Base-by-base conservation (phyloP, 1,140 invertebrate species). In the Drosophila malerkotliana region DNA sequence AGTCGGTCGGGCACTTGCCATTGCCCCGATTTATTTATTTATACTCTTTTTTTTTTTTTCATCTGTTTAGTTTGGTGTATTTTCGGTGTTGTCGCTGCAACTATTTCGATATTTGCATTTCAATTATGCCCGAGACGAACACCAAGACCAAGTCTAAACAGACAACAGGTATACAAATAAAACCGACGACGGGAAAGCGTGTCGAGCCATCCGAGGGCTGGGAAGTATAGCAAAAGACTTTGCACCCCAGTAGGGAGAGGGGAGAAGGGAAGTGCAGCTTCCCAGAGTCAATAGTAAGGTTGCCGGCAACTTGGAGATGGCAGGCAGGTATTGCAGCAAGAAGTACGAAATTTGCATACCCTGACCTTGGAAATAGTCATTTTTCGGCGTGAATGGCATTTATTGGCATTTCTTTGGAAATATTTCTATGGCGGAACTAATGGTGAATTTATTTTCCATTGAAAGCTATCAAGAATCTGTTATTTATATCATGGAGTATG, bases 91-190 rank as follows among this genome's bases (percentile, higher is more conserved):
- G 44, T 30, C 30, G 59, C 26, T 59, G 45, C 41, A 47, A 15
- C 32, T 24, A 21, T 48, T 41, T 24, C 21, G 54, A 24, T 77
- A 77, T 77, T 77, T 77, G 74, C 74, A 76, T 62, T 77, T 77
- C 74, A 77, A 77, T 77, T 77, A 77, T 77, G 72, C 64, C 32
- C 24, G n/a, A 52, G 52, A 55, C 44, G 15, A 47, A 21, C 15
- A 47, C 54, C 73, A 67, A 76, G 62, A 52, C 49, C 62, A 68
- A 52, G 51, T 67, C 71, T 66, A 75, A 75, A 75, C 72, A 74
- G 71, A 75, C 72, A 75, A 66, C 71, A 75, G 72, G 72, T 76
- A 68, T 62, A 60, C 72, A 75, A 76, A 76, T 62, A 76, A 59
- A 66, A 58, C 54, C 54, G 53, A 32, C 52, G 26, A 44, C 58